Evolutionary conservation across 2,113 vertebrate genomes (phyloP).

Genomic region (Alethe castanea): DNA sequence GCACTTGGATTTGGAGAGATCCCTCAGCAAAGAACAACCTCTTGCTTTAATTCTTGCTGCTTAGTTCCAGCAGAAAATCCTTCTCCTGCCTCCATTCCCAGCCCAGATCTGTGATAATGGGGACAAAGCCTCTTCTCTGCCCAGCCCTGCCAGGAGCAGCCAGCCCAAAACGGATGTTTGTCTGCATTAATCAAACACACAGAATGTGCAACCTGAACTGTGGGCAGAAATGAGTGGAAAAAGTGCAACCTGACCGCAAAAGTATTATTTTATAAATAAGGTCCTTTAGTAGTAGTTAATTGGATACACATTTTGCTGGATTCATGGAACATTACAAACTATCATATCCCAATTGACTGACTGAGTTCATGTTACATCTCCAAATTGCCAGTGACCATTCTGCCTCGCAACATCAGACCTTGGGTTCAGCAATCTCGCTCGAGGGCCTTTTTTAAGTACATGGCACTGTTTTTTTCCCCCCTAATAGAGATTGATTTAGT

Average conservation of each 20-base stretch:
- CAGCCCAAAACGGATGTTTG: background rate
- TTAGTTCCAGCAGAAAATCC: background rate
- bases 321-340: slow-evolving; percentile 65
- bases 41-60: background rate
- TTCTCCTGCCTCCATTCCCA: background rate
- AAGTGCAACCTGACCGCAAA: slow-evolving; percentile 68
- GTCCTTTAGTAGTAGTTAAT: slow-evolving; percentile 73
- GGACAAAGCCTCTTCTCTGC: background rate
- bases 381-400: slow-evolving; percentile 54
- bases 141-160: background rate
- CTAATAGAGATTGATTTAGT: slow-evolving; percentile 70
- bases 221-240: slow-evolving; percentile 62
- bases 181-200: slow-evolving; percentile 51
- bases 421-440: slow-evolving; percentile 44
- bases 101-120: background rate
- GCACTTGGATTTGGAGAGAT: background rate
- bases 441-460: slow-evolving; percentile 38
- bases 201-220: slow-evolving; percentile 58
- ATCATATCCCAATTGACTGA: slow-evolving; percentile 53
- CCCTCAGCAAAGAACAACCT: background rate
- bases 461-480: background rate
- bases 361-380: slow-evolving; percentile 61
- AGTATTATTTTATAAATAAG: slow-evolving; percentile 76
- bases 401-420: slow-evolving; percentile 49
- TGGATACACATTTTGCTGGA: slow-evolving; percentile 75